phyloP scores from a whole-genome alignment of 2,888 invertebrate species.

The Atrina japonica region DNA sequence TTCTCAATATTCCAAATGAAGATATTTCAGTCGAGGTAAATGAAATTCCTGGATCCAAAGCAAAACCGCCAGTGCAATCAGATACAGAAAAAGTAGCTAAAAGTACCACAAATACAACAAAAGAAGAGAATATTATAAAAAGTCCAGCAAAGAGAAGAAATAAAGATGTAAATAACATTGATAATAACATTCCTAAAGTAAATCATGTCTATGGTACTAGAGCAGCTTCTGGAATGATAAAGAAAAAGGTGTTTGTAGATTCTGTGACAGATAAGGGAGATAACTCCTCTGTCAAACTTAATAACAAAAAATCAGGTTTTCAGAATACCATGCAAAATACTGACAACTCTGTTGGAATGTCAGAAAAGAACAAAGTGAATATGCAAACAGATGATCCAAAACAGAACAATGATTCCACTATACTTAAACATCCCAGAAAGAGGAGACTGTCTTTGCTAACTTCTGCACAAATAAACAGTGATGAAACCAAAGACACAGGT shows the following conservation, averaged over 20 bases:
- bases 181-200: conserved; percentile 8
- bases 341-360: background rate
- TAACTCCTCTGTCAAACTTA: background rate
- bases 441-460: conserved; percentile 23
- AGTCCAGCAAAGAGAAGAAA: background rate
- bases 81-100: background rate
- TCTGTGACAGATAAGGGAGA: background rate
- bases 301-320: background rate
- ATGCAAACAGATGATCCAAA: conserved; percentile 5
- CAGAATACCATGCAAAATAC: background rate
- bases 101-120: background rate
- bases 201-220: conserved; percentile 43
- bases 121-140: conserved; percentile 2
- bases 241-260: conserved; percentile 13
- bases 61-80: background rate
- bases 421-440: conserved; percentile 24
- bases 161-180: background rate
- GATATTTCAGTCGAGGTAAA: conserved; percentile 25
- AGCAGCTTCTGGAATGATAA: conserved; percentile 31
- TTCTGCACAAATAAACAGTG: conserved; percentile 3
- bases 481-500: background rate
- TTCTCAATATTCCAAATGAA: conserved; percentile 35
- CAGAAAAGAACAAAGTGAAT: background rate
- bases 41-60: background rate
- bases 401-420: background rate